phyloP scores from a whole-genome alignment of 2,888 invertebrate species.

The Chrysolina haemoptera region DNA sequence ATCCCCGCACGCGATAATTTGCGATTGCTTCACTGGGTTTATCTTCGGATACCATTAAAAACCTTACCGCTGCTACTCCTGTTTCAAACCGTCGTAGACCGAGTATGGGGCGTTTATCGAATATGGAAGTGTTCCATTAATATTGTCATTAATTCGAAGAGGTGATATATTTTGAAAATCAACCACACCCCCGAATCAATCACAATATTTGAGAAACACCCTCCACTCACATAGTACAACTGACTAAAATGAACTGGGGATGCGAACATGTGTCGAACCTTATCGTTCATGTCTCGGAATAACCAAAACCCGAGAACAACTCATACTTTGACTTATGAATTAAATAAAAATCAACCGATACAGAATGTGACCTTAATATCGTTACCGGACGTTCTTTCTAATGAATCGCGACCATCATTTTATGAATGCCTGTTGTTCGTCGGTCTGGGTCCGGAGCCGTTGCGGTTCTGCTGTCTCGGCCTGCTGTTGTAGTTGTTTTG shows the following conservation, averaged over 20 bases:
- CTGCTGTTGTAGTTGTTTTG: conserved; percentile 65
- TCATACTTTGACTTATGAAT: conserved; percentile 45
- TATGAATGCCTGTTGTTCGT: conserved; percentile 50
- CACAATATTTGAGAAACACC: not conserved
- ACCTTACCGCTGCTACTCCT: not conserved
- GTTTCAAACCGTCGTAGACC: no score
- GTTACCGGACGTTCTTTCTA: conserved; percentile 20
- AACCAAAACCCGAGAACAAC: conserved; percentile 18
- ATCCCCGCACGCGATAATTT: not conserved
- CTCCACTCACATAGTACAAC: not conserved
- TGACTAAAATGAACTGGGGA: not conserved
- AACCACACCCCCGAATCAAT: no score
- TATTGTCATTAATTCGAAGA: no score
- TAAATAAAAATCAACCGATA: conserved; percentile 42
- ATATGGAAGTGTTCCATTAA: no score
- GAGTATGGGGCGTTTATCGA: no score
- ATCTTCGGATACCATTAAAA: not conserved
- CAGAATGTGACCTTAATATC: conserved; percentile 46
- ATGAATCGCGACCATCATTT: conserved; percentile 29
- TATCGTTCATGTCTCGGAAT: not conserved
- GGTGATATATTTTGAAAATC: no score
- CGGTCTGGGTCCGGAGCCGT: conserved; percentile 60
- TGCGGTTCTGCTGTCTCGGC: conserved; percentile 58
- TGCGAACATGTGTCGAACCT: not conserved
- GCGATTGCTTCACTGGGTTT: not conserved